A percentile compares a stretch with the other conserved stretches of the same genome.
These are phyloP conservation scores for Spodoptera littoralis DNA, from an alignment of 2,888 invertebrate genomes.

Conservation along the genomic window DNA sequence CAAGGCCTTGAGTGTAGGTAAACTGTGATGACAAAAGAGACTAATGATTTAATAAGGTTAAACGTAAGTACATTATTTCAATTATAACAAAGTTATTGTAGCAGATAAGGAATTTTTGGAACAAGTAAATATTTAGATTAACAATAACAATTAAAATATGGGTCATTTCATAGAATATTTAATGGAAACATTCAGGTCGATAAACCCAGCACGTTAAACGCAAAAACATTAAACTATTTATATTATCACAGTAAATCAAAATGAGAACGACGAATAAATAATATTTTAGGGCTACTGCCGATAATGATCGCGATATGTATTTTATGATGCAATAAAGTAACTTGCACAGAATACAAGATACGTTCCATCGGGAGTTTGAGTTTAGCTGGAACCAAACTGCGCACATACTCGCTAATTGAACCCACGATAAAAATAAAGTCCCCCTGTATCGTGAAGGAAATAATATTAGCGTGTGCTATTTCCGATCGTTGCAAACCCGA, in stretches of 20 bases:
- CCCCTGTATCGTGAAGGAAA: conserved; percentile 55
- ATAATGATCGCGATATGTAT: conserved; percentile 30
- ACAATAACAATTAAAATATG: neutral
- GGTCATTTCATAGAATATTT: conserved; percentile 16
- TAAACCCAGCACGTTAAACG: conserved; percentile 34
- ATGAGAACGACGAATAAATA: conserved; percentile 42
- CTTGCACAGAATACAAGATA: conserved; percentile 32
- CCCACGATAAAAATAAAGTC: conserved; percentile 57
- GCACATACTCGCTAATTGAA: conserved; percentile 52
- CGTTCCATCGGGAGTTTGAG: conserved; percentile 15
- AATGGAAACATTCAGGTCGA: conserved; percentile 40
- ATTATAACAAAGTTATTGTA: neutral
- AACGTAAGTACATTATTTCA: conserved; percentile 17
- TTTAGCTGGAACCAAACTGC: conserved; percentile 25
- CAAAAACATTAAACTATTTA: conserved; percentile 33
- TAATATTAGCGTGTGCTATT: conserved; percentile 70
- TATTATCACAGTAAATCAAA: conserved; percentile 33
- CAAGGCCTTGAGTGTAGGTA: conserved; percentile 32
- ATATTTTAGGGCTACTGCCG: conserved; percentile 25
- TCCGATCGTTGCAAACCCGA: conserved; percentile 69
- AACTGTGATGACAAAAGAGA: conserved; percentile 25
- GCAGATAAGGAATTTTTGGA: too few species aligned
- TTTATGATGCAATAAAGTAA: conserved; percentile 41
- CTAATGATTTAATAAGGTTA: conserved; percentile 31
- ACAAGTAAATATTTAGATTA: too few species aligned